Conservation (phyloP, 2,113 vertebrate species). For the Furnarius figulus region DNA sequence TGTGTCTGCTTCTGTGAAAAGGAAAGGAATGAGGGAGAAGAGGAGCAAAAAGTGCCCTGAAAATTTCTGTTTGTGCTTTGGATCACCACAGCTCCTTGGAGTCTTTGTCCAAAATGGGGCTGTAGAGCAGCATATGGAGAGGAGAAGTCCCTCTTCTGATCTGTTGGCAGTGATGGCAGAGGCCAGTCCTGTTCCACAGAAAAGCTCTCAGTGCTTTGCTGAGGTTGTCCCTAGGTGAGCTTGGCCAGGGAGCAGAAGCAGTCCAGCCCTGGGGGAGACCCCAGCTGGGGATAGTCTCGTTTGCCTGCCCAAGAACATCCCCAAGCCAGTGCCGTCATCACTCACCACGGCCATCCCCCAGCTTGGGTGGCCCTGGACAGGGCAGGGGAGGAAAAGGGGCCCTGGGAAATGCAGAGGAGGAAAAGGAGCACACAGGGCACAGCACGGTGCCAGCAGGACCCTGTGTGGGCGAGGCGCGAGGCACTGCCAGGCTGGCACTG, state of each 20-base stretch:
- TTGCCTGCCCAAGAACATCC: background rate
- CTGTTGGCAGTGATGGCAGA: background rate
- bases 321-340: accelerated
- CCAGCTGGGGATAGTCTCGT: accelerated
- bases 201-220: accelerated
- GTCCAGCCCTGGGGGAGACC: accelerated
- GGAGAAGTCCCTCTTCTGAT: background rate
- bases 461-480: accelerated
- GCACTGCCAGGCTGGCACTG: background rate
- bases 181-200: background rate
- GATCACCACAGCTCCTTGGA: background rate
- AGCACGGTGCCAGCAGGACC: accelerated
- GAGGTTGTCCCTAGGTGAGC: accelerated
- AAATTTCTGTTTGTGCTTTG: background rate
- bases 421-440: background rate
- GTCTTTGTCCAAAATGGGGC: background rate
- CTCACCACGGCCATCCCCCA: accelerated
- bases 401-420: background rate
- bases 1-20: background rate
- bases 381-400: background rate
- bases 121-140: accelerated
- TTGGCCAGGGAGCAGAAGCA: background rate
- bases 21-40: background rate
- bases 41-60: background rate
- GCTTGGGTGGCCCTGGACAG: background rate